Conservation (phyloP, 1,140 invertebrate genomes). For the Hesperophylax magnus region DNA sequence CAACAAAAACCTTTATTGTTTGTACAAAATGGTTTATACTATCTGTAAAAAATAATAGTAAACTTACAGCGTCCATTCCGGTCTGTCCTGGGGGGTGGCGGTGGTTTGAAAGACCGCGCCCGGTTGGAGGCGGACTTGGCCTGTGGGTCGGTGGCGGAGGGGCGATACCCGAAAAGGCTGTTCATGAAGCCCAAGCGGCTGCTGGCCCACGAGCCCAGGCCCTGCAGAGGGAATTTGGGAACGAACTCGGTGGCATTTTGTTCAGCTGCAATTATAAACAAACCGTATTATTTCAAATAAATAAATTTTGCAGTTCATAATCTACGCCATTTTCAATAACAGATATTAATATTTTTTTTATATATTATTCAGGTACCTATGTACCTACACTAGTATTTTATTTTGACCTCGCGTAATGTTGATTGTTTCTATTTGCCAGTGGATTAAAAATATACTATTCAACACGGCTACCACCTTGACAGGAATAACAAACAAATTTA, state of each 20-base stretch:
- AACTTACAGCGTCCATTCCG: constrained; percentile 26
- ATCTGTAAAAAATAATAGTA: neutral
- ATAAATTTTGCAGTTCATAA: neutral
- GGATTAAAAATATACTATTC: no score
- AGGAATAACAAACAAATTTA: no score
- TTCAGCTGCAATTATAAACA: neutral
- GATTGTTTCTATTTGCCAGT: no score
- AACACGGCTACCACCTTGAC: no score
- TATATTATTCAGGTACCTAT: no score
- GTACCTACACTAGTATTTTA: no score
- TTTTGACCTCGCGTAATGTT: no score
- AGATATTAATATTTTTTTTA: no score
- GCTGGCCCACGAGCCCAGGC: constrained; percentile 15
- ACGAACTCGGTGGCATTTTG: neutral
- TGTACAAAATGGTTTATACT: no score
- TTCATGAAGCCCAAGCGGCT: constrained; percentile 30
- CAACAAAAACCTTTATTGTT: no score
- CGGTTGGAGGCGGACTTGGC: constrained; percentile 6
- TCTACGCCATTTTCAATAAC: neutral
- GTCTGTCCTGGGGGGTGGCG: neutral
- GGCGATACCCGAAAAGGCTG: constrained; percentile 1
- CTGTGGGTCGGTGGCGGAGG: constrained; percentile 1
- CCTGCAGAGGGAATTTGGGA: neutral
- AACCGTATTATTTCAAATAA: neutral
- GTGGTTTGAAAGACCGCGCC: neutral